Conservation (phyloP, 2,797 vertebrate genomes). For the Margarornis squamiger region DNA sequence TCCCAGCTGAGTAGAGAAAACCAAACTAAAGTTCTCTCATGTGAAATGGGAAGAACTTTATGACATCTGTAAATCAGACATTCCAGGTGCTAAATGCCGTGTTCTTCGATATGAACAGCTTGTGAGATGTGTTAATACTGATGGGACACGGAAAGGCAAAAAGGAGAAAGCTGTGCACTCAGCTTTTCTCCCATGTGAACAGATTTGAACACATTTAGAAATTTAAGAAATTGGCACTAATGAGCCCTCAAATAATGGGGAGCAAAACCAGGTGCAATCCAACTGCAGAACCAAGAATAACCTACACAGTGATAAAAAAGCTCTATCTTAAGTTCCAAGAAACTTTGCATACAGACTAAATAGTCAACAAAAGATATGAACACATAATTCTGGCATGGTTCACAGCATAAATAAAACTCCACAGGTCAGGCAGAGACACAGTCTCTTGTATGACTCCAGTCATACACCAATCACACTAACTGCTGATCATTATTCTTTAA, state of each 20-base stretch:
- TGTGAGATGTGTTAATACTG: not conserved
- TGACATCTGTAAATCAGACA: not conserved
- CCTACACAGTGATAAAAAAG: not conserved
- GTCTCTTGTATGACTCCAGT: not conserved
- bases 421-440: not conserved
- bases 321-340: not conserved
- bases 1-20: not conserved
- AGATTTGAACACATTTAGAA: not conserved
- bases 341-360: not conserved
- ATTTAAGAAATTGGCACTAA: not conserved
- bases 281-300: not conserved
- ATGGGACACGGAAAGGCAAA: not conserved
- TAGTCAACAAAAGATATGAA: not conserved
- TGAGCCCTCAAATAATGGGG: not conserved
- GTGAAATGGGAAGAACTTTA: not conserved
- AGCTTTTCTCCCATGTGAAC: not conserved
- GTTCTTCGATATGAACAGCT: not conserved
- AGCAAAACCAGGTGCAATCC: not conserved
- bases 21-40: not conserved
- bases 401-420: not conserved
- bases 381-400: not conserved
- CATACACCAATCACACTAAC: not conserved
- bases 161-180: not conserved
- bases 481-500: not conserved
- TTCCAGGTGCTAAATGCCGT: not conserved